Evolutionary conservation across 1,140 invertebrate species (phyloP).

Genomic region (Melipona quadrifasciata): DNA sequence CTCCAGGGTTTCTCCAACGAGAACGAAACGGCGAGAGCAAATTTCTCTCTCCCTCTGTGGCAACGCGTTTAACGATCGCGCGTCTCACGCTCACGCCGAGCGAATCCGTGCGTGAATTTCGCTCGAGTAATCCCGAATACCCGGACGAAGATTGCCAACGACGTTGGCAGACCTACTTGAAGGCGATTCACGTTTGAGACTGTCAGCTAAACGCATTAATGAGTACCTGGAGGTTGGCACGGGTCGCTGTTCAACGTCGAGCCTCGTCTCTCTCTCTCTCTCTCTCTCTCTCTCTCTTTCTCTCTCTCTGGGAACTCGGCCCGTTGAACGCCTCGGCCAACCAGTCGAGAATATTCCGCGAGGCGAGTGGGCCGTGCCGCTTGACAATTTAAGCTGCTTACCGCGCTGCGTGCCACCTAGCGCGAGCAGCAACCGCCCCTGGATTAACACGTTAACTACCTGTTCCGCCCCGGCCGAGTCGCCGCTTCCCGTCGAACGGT

Average conservation of each 20-base stretch:
- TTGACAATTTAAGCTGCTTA: constrained; percentile 67
- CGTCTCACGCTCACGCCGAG: background rate
- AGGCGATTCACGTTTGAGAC: background rate
- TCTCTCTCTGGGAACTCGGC: constrained; percentile 5
- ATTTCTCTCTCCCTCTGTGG: background rate
- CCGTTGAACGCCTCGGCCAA: constrained; percentile 9
- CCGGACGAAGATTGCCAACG: background rate
- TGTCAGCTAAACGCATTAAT: constrained; percentile 48
- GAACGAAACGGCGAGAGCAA: background rate
- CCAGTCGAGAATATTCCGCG: background rate
- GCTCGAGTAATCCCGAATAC: background rate
- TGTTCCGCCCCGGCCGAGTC: constrained; percentile 31
- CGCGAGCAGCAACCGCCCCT: constrained; percentile 54
- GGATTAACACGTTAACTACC: constrained; percentile 65
- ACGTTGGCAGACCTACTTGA: background rate
- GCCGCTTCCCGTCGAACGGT: constrained; percentile 16
- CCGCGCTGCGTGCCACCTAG: constrained; percentile 38
- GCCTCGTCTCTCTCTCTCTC: background rate
- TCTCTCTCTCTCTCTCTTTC: background rate
- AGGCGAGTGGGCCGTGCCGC: constrained; percentile 27
- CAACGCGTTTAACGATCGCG: too few relatives aligned
- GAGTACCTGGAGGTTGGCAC: constrained; percentile 33
- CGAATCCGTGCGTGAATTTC: background rate
- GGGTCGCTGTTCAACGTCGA: background rate
- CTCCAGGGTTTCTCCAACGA: too few relatives aligned